Evolutionary conservation across 2,888 invertebrate species (phyloP).

Genomic region (Trachelus troglodyta): DNA sequence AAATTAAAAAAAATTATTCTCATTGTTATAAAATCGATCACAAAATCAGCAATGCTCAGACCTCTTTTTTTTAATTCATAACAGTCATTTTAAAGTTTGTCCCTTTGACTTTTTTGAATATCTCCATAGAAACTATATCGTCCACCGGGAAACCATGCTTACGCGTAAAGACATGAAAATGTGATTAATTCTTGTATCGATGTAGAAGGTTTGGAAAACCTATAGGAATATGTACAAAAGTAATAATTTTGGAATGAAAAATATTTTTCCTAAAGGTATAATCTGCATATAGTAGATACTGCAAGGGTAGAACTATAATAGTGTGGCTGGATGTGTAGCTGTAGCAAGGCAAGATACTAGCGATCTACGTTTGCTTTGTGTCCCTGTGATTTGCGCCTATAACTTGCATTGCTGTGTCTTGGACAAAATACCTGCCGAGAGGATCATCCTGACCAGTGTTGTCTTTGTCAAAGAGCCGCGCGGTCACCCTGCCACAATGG

Average conservation of each 20-base stretch:
- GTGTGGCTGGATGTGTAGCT: slow-evolving; percentile 14
- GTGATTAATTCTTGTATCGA: not conserved
- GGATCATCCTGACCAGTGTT: slow-evolving; percentile 90
- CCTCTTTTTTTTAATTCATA: not conserved
- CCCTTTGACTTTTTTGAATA: not conserved
- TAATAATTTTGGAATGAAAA: not conserved
- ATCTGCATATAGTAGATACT: slow-evolving; percentile 3
- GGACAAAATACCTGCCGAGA: slow-evolving; percentile 82
- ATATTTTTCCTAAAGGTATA: slow-evolving; percentile 3
- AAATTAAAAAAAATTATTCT: not conserved
- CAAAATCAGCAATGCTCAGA: not conserved
- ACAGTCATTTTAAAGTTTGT: not conserved
- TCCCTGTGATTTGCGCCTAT: not conserved
- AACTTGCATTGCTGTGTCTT: not conserved
- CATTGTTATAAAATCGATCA: not conserved
- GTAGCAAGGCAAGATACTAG: not conserved
- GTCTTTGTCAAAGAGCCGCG: slow-evolving; percentile 92
- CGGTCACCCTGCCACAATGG: slow-evolving; percentile 66
- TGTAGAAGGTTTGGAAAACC: not conserved
- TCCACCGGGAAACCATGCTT: not conserved
- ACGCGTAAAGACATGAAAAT: not conserved
- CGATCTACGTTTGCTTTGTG: not conserved
- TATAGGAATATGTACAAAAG: not conserved
- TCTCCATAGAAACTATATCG: not conserved
- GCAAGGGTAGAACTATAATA: slow-evolving; percentile 32